phyloP scores from a whole-genome alignment of 2,888 invertebrate genomes.

The Drosophila mercatorum region DNA sequence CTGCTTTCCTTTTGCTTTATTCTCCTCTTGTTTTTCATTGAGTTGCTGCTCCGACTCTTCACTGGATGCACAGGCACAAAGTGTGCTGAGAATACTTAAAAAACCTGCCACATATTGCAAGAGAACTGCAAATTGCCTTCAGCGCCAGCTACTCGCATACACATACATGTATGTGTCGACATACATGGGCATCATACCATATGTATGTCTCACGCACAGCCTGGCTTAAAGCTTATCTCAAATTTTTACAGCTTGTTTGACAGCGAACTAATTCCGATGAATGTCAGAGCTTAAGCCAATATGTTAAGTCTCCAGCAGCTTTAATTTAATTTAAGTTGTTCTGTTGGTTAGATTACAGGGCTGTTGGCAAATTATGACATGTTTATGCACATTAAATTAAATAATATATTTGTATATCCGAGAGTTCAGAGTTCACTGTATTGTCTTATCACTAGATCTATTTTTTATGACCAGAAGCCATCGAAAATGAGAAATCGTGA shows the following conservation, averaged over 20 bases:
- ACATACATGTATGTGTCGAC: no score
- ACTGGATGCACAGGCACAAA: constrained; percentile 10
- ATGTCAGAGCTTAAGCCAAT: not conserved
- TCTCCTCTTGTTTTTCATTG: not conserved
- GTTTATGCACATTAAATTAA: no score
- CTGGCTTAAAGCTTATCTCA: constrained; percentile 1
- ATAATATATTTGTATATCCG: no score
- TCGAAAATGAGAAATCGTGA: no score
- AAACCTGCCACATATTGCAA: constrained; percentile 15
- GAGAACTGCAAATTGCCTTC: constrained; percentile 18
- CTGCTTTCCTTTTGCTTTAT: constrained; percentile 9
- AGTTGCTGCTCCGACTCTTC: constrained; percentile 27
- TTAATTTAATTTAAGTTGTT: no score
- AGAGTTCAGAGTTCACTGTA: no score
- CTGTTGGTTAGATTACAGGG: no score
- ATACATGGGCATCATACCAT: not conserved
- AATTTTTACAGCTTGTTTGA: constrained; percentile 3
- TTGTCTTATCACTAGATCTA: no score
- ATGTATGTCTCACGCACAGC: not conserved
- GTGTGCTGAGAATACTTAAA: constrained; percentile 15
- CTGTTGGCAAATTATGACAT: not conserved
- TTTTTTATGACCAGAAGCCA: no score
- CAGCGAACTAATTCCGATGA: not conserved
- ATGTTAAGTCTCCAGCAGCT: not conserved
- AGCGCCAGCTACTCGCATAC: constrained; percentile 7